Evolutionary conservation across 2,888 invertebrate genomes (phyloP).

Genomic region (Cecidostiba fungosa): DNA sequence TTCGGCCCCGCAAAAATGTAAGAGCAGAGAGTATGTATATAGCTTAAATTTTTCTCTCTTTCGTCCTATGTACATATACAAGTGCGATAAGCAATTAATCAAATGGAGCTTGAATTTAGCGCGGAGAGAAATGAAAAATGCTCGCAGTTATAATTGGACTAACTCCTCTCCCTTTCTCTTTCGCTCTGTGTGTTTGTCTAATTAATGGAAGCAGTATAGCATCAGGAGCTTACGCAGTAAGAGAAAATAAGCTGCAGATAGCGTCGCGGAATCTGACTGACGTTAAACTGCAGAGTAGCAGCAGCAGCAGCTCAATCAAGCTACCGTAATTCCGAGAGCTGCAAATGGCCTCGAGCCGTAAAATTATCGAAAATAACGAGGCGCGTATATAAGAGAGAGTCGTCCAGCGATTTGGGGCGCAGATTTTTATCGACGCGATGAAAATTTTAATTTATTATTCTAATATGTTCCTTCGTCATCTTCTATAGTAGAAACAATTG

Average conservation of each 20-base stretch:
- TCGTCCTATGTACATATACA: neutral
- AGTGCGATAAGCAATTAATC: neutral
- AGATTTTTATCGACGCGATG: too few relatives aligned
- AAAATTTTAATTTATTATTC: too few relatives aligned
- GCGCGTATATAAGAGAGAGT: too few relatives aligned
- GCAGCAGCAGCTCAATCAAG: neutral
- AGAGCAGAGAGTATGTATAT: neutral
- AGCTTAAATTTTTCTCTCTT: neutral
- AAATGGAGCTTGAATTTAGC: neutral
- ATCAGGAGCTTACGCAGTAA: too few relatives aligned
- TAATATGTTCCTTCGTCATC: too few relatives aligned
- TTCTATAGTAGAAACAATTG: too few relatives aligned
- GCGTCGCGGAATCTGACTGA: neutral
- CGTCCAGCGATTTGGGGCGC: too few relatives aligned
- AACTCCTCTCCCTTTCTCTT: neutral
- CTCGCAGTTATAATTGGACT: neutral
- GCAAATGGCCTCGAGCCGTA: neutral
- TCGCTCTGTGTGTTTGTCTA: neutral
- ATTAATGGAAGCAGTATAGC: neutral
- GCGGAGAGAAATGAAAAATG: neutral
- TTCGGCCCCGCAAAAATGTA: slow-evolving; percentile 55
- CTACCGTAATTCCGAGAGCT: neutral
- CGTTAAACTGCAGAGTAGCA: neutral
- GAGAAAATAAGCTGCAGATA: neutral
- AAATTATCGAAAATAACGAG: slow-evolving; percentile 33